A percentile compares a stretch with the other conserved stretches of the same genome.
Conservation (phyloP, 2,888 invertebrate species). For the Microplitis manilae region DNA sequence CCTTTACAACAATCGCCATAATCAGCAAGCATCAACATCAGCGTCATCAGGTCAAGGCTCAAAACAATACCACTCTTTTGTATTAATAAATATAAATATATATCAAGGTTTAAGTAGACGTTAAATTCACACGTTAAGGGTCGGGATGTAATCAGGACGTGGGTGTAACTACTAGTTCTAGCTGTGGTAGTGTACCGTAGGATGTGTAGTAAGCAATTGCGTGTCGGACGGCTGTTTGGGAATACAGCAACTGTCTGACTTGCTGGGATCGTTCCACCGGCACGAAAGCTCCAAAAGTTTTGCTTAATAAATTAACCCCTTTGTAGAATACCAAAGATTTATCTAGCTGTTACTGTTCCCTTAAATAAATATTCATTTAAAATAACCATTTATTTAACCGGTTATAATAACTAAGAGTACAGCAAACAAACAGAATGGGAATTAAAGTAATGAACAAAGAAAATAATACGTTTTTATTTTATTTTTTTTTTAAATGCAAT, state of each 20-base stretch:
- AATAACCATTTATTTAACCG: background rate
- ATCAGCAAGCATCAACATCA: background rate
- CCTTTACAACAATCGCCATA: background rate
- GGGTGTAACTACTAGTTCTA: background rate
- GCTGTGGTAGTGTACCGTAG: background rate
- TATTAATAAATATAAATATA: background rate
- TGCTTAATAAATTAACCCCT: background rate
- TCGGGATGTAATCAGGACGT: background rate
- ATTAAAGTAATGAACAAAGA: background rate
- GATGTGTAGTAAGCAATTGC: slow-evolving; percentile 21
- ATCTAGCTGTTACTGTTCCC: background rate
- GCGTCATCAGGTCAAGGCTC: background rate
- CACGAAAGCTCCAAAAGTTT: background rate
- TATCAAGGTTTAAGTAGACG: background rate
- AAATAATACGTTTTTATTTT: slow-evolving; percentile 3
- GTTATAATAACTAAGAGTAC: background rate
- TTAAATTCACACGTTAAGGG: background rate
- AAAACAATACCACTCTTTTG: background rate
- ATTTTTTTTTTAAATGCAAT: slow-evolving; percentile 16
- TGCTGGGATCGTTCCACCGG: slow-evolving; percentile 19
- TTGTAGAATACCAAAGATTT: background rate
- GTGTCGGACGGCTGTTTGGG: slow-evolving; percentile 17
- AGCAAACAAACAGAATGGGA: background rate
- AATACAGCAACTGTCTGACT: slow-evolving; percentile 5
- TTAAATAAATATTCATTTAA: background rate